Evolutionary conservation across 1,140 invertebrate genomes (phyloP).

Genomic region (Notospermus geniculatus): DNA sequence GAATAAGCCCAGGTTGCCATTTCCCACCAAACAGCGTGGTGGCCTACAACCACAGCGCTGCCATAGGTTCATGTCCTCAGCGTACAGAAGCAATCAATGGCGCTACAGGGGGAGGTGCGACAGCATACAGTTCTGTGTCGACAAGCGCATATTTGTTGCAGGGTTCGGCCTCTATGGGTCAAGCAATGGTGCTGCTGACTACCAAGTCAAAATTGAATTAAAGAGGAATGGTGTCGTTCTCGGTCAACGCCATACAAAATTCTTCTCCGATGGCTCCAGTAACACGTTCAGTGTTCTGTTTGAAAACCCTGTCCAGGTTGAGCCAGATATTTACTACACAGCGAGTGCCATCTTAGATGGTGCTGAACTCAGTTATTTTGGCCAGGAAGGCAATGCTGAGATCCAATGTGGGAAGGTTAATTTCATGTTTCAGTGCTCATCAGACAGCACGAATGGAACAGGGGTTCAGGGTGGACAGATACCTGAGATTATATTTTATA

Average conservation of each 20-base stretch:
- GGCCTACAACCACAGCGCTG: constrained; percentile 87
- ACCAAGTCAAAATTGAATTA: constrained; percentile 77
- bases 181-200: constrained; percentile 77
- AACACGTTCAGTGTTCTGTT: constrained; percentile 82
- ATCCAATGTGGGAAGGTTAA: constrained; percentile 70
- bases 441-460: constrained; percentile 88
- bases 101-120: constrained; percentile 84
- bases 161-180: constrained; percentile 87
- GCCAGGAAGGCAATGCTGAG: constrained; percentile 73
- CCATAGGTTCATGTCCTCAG: constrained; percentile 92
- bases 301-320: constrained; percentile 80
- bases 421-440: constrained; percentile 83
- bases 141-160: constrained; percentile 78
- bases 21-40: constrained; percentile 75
- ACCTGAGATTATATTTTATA: constrained; percentile 81
- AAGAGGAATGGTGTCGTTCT: constrained; percentile 72
- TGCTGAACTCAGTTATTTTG: constrained; percentile 83
- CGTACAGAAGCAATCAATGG: constrained; percentile 94
- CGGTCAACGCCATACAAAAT: constrained; percentile 72
- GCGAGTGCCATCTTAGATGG: constrained; percentile 82
- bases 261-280: constrained; percentile 75
- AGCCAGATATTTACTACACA: constrained; percentile 78
- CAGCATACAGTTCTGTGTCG: constrained; percentile 79
- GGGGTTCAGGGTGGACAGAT: constrained; percentile 88
- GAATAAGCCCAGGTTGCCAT: constrained; percentile 75